Percentiles rank a stretch among this genome's conserved stretches.
These are phyloP conservation scores for Ceuthmochares aereus DNA, from an alignment of 2,113 vertebrate species.

Conservation along the genomic window DNA sequence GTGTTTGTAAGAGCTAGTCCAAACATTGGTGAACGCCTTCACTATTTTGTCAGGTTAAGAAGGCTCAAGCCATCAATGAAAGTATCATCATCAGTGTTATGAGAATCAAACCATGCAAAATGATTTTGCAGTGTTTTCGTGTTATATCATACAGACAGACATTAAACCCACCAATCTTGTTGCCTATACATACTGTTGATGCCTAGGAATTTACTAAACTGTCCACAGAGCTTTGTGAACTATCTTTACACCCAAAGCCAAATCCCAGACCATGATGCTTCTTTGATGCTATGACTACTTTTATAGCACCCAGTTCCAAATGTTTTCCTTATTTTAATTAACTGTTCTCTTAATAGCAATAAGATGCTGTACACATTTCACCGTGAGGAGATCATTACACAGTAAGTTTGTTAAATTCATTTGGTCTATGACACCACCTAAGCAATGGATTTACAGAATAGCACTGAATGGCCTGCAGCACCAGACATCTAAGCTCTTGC, in stretches of 20 bases:
- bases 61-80: neutral
- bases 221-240: neutral
- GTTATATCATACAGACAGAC: neutral
- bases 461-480: neutral
- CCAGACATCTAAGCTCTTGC: neutral
- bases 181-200: neutral
- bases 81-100: neutral
- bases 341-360: neutral
- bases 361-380: neutral
- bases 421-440: neutral
- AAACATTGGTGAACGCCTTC: neutral
- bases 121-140: neutral
- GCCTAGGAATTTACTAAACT: neutral
- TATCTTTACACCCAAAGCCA: neutral
- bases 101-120: neutral
- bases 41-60: neutral
- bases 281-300: neutral
- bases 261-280: neutral
- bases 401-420: neutral
- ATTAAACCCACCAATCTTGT: neutral
- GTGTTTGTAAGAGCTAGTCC: neutral
- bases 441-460: neutral
- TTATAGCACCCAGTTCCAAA: neutral
- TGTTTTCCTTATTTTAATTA: neutral
- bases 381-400: neutral